Percentiles rank a stretch among this genome's conserved stretches.
Conservation (phyloP, 2,888 invertebrate genomes). For the Thumatha senex region DNA sequence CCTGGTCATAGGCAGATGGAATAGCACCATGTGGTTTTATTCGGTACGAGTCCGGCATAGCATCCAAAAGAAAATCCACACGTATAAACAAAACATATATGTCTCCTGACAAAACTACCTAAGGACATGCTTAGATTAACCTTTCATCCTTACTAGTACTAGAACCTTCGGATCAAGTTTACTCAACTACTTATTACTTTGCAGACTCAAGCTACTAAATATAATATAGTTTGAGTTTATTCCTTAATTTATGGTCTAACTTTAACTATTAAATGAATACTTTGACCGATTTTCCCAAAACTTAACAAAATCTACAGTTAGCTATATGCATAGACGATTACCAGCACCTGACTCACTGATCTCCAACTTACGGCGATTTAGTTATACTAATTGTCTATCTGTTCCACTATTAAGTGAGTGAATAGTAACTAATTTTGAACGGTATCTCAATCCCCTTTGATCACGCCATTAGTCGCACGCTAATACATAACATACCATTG, state of each 20-base stretch:
- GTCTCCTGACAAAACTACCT: too few relatives aligned
- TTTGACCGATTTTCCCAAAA: not conserved
- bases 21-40: too few relatives aligned
- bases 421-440: conserved; percentile 19
- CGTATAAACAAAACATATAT: too few relatives aligned
- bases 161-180: too few relatives aligned
- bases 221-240: not conserved
- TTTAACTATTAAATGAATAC: not conserved
- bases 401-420: conserved; percentile 18
- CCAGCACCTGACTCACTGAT: conserved; percentile 28
- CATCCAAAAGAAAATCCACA: too few relatives aligned
- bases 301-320: conserved; percentile 8
- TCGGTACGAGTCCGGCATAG: too few relatives aligned
- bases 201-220: not conserved
- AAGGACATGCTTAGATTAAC: too few relatives aligned
- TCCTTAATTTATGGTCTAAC: not conserved
- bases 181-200: conserved; percentile 1
- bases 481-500: conserved; percentile 4
- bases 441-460: conserved; percentile 20
- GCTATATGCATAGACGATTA: conserved; percentile 30
- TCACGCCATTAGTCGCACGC: conserved; percentile 25
- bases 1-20: too few relatives aligned
- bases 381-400: conserved; percentile 31
- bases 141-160: too few relatives aligned
- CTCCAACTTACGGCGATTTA: conserved; percentile 29